These are phyloP conservation scores for Rhadinocentrus ornatus DNA, from an alignment of 2,797 vertebrate genomes.

Conservation along the genomic window DNA sequence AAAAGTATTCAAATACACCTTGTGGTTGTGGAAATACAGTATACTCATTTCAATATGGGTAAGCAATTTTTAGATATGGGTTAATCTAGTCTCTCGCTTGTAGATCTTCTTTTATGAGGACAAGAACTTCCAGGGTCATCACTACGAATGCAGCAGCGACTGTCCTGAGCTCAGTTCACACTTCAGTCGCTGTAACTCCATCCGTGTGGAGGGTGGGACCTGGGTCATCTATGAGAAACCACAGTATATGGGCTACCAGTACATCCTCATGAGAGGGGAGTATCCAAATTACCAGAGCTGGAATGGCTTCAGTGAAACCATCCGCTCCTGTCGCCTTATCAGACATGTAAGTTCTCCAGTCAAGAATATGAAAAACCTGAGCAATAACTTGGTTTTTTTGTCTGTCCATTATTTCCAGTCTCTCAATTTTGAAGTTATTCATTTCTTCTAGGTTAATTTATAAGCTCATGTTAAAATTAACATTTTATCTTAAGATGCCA, in stretches of 20 bases:
- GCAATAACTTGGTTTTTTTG: no score
- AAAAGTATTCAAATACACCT: no score
- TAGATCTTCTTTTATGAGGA: slow-evolving; percentile 70
- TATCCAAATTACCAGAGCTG: slow-evolving; percentile 62
- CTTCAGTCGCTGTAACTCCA: slow-evolving; percentile 68
- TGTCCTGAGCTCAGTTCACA: slow-evolving; percentile 65
- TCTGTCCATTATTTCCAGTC: neutral
- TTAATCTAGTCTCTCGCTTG: neutral
- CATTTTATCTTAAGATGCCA: no score
- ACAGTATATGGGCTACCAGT: slow-evolving; percentile 86
- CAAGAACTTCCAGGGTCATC: slow-evolving; percentile 64
- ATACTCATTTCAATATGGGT: no score
- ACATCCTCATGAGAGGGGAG: slow-evolving; percentile 83
- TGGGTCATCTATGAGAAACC: slow-evolving; percentile 79
- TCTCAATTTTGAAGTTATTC: neutral
- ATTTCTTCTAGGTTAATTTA: neutral
- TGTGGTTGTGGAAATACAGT: no score
- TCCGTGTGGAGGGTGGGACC: slow-evolving; percentile 70
- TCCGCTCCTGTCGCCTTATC: slow-evolving; percentile 65
- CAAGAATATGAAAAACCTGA: neutral
- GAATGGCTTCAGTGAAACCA: slow-evolving; percentile 67
- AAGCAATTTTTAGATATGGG: no score
- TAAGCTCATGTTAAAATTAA: no score
- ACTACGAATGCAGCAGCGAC: slow-evolving; percentile 61
- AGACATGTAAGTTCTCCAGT: slow-evolving; percentile 47